phyloP scores from a whole-genome alignment of 2,888 invertebrate species.

The Diploptera punctata region DNA sequence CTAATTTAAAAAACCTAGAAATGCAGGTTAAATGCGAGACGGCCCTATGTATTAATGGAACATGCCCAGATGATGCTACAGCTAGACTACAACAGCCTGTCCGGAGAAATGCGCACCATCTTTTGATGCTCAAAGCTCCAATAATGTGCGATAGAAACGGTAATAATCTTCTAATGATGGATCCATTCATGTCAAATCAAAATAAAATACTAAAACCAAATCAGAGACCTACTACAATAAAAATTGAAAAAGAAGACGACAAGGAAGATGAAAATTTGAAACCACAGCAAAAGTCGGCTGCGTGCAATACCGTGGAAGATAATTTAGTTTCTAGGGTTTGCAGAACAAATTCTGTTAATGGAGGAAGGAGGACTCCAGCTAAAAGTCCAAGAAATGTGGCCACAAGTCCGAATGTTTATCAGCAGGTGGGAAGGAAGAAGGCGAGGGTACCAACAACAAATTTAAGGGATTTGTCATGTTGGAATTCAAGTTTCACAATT shows the following conservation, averaged over 20 bases:
- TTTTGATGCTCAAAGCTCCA: conserved; percentile 47
- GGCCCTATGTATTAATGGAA: conserved; percentile 2
- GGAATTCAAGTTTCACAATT: too few relatives aligned
- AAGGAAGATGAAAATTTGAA: too few relatives aligned
- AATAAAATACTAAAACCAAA: neutral
- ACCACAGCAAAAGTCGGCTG: too few relatives aligned
- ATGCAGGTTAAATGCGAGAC: conserved; percentile 36
- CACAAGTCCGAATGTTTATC: too few relatives aligned
- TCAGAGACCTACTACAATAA: neutral
- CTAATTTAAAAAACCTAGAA: conserved; percentile 50
- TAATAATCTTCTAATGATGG: conserved; percentile 72
- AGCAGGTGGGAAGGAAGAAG: too few relatives aligned
- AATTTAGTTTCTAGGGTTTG: too few relatives aligned
- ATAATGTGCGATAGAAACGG: conserved; percentile 66
- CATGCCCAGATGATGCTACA: neutral
- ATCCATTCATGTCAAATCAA: neutral
- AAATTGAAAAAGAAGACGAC: conserved; percentile 9
- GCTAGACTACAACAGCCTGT: neutral
- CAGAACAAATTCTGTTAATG: too few relatives aligned
- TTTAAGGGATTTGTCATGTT: too few relatives aligned
- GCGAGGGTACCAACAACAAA: too few relatives aligned
- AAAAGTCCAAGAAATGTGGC: too few relatives aligned
- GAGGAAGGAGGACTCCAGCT: too few relatives aligned
- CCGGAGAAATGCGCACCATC: conserved; percentile 44
- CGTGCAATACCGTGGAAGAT: too few relatives aligned